These are phyloP conservation scores for Casuarius casuarius DNA, from an alignment of 2,113 vertebrate genomes.

Conservation along the genomic window DNA sequence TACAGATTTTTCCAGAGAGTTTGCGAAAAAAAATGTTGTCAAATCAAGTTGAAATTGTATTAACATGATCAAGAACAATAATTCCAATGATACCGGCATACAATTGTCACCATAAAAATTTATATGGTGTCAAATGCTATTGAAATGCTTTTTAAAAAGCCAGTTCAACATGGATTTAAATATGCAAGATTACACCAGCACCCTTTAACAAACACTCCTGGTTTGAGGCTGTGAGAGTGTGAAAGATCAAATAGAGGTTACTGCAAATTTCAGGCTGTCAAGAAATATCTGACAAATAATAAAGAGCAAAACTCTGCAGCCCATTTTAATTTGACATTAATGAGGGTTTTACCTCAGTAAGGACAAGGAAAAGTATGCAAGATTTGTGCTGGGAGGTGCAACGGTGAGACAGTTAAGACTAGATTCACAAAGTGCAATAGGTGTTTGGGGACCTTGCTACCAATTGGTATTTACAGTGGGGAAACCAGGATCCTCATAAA, in stretches of 20 bases:
- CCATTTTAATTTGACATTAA: not conserved
- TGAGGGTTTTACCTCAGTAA: not conserved
- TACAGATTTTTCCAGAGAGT: not conserved
- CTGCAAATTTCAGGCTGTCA: conserved; percentile 12
- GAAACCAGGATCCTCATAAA: not conserved
- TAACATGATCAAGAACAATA: not conserved
- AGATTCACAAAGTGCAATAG: not conserved
- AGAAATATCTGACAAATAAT: not conserved
- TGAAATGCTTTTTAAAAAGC: not conserved
- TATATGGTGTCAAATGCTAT: not conserved
- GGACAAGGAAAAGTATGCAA: not conserved
- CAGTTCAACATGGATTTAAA: not conserved
- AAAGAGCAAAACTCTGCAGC: conserved; percentile 28
- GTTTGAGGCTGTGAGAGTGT: not conserved
- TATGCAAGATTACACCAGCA: not conserved
- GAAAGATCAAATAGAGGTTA: conserved; percentile 27
- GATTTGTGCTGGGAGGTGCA: not conserved
- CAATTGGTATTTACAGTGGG: not conserved
- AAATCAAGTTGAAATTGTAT: not conserved
- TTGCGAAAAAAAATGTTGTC: not conserved
- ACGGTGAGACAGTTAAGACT: not conserved
- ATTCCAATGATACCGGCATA: not conserved
- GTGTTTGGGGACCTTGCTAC: not conserved
- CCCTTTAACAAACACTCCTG: not conserved
- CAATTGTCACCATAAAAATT: not conserved